Evolutionary conservation across 2,888 invertebrate genomes (phyloP).

Genomic region (Perithous albicinctus): DNA sequence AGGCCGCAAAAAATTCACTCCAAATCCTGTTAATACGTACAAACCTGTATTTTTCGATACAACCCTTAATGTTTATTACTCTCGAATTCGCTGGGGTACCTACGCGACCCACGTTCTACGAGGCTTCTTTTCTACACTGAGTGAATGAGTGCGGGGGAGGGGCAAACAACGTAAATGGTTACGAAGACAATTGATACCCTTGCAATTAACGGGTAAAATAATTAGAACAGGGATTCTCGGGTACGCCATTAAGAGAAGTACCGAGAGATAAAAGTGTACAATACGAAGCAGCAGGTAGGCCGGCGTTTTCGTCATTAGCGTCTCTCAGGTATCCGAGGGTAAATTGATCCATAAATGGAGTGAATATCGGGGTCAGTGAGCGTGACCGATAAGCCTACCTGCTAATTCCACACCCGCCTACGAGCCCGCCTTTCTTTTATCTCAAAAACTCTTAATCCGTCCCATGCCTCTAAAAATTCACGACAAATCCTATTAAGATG

Average conservation of each 20-base stretch:
- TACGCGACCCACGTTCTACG: no score
- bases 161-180: neutral
- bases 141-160: no score
- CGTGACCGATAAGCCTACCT: slow-evolving; percentile 13
- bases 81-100: no score
- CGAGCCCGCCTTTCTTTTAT: slow-evolving; percentile 20
- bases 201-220: slow-evolving; percentile 1
- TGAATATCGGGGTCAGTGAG: slow-evolving; percentile 4
- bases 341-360: slow-evolving; percentile 23
- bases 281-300: neutral
- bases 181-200: slow-evolving; percentile 31
- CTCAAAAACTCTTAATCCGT: slow-evolving; percentile 16
- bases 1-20: slow-evolving; percentile 2
- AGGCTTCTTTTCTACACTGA: no score
- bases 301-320: neutral
- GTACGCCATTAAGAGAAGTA: slow-evolving; percentile 9
- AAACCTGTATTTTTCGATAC: neutral
- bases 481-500: slow-evolving; percentile 20
- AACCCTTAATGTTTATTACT: slow-evolving; percentile 26
- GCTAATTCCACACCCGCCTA: no score
- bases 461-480: neutral
- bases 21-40: slow-evolving; percentile 17
- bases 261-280: slow-evolving; percentile 19
- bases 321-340: neutral
- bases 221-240: neutral